Evolutionary conservation across 2,888 invertebrate species (phyloP).

Genomic region (Syrphus vitripennis): DNA sequence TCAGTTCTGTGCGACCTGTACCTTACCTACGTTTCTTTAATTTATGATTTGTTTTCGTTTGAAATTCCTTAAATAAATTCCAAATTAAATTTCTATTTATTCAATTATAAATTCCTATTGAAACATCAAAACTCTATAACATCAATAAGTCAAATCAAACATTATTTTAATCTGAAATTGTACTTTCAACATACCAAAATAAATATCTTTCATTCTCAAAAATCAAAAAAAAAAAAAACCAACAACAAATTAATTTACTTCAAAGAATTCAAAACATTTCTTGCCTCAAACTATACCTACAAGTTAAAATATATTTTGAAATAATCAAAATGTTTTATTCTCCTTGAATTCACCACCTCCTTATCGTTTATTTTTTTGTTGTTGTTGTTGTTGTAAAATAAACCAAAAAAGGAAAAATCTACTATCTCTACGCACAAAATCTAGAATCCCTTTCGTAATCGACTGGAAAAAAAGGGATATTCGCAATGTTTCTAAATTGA

Average conservation of each 20-base stretch:
- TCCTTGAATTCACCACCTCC: background rate
- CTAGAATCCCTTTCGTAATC: constrained; percentile 58
- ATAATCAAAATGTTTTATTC: constrained; percentile 23
- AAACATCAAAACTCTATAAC: background rate
- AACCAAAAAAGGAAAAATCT: background rate
- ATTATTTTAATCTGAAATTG: background rate
- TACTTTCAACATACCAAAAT: background rate
- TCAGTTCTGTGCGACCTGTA: too few species aligned
- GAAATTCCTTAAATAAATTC: background rate
- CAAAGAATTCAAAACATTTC: constrained; percentile 12
- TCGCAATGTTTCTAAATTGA: constrained; percentile 65
- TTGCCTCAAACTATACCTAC: background rate
- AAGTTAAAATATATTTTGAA: constrained; percentile 3
- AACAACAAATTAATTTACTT: background rate
- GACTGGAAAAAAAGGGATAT: constrained; percentile 61
- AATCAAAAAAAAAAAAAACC: too few species aligned
- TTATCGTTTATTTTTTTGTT: background rate
- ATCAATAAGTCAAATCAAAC: background rate
- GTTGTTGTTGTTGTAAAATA: background rate
- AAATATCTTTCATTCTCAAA: too few species aligned
- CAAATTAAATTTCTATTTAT: background rate
- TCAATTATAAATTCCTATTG: constrained; percentile 8
- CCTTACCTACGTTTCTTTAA: too few species aligned
- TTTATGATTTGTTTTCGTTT: background rate
- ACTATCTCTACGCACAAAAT: constrained; percentile 23